Evolutionary conservation across 2,113 vertebrate genomes (phyloP).

Genomic region (Ranitomeya variabilis): DNA sequence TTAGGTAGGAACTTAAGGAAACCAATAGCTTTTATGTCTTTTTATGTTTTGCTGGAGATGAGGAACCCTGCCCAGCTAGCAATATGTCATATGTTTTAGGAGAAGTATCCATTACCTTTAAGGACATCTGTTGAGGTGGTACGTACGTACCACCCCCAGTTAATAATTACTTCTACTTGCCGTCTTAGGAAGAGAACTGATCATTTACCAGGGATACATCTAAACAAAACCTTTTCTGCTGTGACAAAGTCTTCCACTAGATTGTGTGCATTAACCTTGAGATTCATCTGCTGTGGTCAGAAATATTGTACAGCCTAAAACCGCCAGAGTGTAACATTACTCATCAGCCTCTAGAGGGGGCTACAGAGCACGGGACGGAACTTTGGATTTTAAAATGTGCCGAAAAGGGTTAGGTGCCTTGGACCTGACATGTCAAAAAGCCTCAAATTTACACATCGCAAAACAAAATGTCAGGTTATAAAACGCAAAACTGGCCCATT

Average conservation of each 20-base stretch:
- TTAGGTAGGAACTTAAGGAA: conserved; percentile 12
- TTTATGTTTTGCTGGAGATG: background rate
- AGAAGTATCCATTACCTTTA: background rate
- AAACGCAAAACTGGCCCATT: conserved; percentile 41
- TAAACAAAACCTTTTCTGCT: conserved; percentile 29
- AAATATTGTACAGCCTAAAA: conserved; percentile 1
- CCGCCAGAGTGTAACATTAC: background rate
- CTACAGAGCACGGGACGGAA: conserved; percentile 6
- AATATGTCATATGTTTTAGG: background rate
- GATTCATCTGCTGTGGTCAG: background rate
- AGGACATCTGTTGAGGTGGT: background rate
- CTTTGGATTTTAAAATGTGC: conserved; percentile 11
- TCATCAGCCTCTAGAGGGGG: background rate
- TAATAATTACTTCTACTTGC: background rate
- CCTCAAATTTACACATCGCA: conserved; percentile 51
- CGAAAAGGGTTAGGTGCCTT: conserved; percentile 54
- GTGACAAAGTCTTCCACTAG: conserved; percentile 54
- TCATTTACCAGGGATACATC: conserved; percentile 2
- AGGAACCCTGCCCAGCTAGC: background rate
- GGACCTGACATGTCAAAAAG: conserved; percentile 57
- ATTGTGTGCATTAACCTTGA: conserved; percentile 23
- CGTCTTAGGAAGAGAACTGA: background rate
- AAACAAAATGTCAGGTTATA: conserved; percentile 49
- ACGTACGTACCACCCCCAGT: background rate
- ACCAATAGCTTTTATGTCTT: background rate